These are phyloP conservation scores for Microctonus brassicae DNA, from an alignment of 2,888 invertebrate genomes.

Conservation along the genomic window DNA sequence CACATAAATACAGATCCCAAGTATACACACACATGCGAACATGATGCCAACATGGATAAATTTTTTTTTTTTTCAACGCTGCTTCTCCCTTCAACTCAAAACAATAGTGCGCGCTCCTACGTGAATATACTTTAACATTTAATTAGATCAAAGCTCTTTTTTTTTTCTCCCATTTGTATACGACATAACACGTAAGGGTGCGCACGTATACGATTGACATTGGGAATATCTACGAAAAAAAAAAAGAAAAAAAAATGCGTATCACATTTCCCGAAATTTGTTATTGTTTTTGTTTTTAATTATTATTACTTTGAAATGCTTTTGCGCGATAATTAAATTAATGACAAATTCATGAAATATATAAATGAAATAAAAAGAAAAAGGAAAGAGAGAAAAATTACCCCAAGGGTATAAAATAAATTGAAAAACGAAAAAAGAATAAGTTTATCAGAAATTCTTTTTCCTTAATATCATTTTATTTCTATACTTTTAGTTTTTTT, in stretches of 20 bases:
- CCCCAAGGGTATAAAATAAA: conserved; percentile 3
- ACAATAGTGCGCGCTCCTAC: background rate
- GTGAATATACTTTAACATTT: background rate
- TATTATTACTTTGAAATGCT: background rate
- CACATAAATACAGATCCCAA: background rate
- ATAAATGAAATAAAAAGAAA: background rate
- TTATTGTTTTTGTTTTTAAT: background rate
- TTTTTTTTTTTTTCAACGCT: background rate
- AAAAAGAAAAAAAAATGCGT: background rate
- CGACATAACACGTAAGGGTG: background rate
- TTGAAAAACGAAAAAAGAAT: background rate
- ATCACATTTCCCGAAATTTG: background rate
- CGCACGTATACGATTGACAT: background rate
- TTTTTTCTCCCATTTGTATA: background rate
- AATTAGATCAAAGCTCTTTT: background rate
- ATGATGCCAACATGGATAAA: background rate
- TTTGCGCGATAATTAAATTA: background rate
- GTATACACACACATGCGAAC: background rate
- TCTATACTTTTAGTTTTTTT: background rate
- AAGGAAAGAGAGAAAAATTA: background rate
- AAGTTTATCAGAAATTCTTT: background rate
- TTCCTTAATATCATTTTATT: background rate
- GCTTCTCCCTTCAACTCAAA: background rate
- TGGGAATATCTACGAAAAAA: background rate
- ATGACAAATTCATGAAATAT: background rate